Evolutionary conservation across 2,797 vertebrate genomes (phyloP), one percentile per base, ranked within the genome.

Genomic region (Arrhamphus sclerolepis): DNA sequence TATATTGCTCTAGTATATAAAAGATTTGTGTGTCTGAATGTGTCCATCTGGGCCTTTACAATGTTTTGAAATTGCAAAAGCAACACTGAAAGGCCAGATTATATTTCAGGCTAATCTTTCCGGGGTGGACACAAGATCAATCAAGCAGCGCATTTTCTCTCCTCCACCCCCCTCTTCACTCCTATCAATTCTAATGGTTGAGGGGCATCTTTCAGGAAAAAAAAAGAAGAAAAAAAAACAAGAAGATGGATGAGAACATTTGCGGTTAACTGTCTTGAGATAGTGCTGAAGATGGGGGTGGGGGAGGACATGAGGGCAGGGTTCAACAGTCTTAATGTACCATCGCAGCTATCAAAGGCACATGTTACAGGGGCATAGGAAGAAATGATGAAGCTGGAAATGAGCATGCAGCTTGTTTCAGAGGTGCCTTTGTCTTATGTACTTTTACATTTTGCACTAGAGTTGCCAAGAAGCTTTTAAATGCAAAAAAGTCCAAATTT

Each of bases 211-310:
- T 93, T 96, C 90, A 92, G 91, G 59, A 50, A 42, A n/a, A 42
- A 58, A 92, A 52, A 92, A 91, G 59, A 50, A 50, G 13, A 43
- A 58, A 92, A 52, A 49, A 92, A 55, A 94, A 94, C 93, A 94
- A 93, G 90, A 95, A 96, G 95, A 98, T 94, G 93, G 92, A 97
- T 96, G 94, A 89, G 86, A 89, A 92, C 90, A 92, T 94, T 92
- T 91, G 92, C 89, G 91, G 91, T 75, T 78, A 89, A 92, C 85
- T 87, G 89, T 94, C 92, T 92, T 80, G 87, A 85, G 90, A 93
- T 90, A 90, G 90, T 85, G 92, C 48, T 50, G 69, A 91, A 92
- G 87, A 91, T 88, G 86, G 54, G 89, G 82, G 29, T 87, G 86
- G 89, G 86, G 90, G 85, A 38, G 90, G 87, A 10, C 48, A 87